Percentiles rank a stretch among this genome's conserved stretches.
Conservation (phyloP, 2,113 vertebrate genomes). For the Poecilia latipinna region DNA sequence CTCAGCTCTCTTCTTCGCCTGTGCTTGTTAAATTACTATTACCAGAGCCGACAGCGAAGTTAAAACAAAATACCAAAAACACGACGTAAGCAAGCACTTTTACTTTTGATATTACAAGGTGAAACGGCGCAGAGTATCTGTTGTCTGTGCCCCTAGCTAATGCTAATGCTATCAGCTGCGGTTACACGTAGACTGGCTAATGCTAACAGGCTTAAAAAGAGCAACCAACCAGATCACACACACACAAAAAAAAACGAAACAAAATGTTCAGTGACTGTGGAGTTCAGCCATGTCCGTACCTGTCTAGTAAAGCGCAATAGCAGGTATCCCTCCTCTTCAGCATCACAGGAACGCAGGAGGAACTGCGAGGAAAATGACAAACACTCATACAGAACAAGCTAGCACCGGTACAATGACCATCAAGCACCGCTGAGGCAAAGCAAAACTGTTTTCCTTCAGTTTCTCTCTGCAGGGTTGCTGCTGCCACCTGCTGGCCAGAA, state of each 20-base stretch:
- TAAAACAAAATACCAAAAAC: background rate
- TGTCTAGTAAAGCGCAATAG: slow-evolving; percentile 63
- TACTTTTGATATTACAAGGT: background rate
- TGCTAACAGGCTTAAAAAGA: too few species aligned
- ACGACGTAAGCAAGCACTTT: background rate
- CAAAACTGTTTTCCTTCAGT: too few species aligned
- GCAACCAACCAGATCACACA: too few species aligned
- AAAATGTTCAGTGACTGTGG: too few species aligned
- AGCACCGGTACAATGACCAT: slow-evolving; percentile 50
- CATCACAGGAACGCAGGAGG: slow-evolving; percentile 56
- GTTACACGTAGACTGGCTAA: slow-evolving; percentile 61
- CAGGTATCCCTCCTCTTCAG: slow-evolving; percentile 47
- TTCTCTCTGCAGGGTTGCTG: background rate
- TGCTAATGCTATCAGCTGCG: slow-evolving; percentile 43
- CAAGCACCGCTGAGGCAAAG: slow-evolving; percentile 52
- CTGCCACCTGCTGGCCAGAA: slow-evolving; percentile 24
- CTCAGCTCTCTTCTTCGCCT: background rate
- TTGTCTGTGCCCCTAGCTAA: slow-evolving; percentile 10
- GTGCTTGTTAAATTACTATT: background rate
- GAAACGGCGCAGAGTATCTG: background rate
- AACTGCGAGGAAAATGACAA: slow-evolving; percentile 20
- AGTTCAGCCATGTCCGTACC: slow-evolving; percentile 44
- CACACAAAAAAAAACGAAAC: too few species aligned
- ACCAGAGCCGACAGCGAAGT: background rate
- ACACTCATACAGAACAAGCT: background rate